These are phyloP conservation scores for Periophthalmodon schlosseri DNA, from an alignment of 2,113 vertebrate species.

Conservation along the genomic window DNA sequence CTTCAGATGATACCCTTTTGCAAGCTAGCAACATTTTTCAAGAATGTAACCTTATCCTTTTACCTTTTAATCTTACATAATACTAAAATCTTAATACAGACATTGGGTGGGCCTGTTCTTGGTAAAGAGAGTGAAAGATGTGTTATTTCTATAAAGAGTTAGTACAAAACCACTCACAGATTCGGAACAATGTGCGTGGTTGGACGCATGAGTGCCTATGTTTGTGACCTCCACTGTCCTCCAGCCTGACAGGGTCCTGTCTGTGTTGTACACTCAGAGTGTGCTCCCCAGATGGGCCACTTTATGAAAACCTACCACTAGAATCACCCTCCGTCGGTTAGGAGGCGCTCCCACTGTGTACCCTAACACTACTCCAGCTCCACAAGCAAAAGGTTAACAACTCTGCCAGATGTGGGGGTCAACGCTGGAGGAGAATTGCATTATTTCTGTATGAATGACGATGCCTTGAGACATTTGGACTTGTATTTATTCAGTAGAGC, in stretches of 20 bases:
- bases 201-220: slow-evolving; percentile 18
- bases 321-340: slow-evolving; percentile 46
- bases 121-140: neutral
- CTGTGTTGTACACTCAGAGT: slow-evolving; percentile 70
- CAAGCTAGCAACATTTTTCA: no score
- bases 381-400: slow-evolving; percentile 67
- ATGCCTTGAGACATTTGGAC: slow-evolving; percentile 67
- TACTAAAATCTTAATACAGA: no score
- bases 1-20: no score
- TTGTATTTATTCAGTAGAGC: slow-evolving; percentile 68
- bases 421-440: slow-evolving; percentile 57
- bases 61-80: no score
- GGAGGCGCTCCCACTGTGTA: slow-evolving; percentile 41
- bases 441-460: slow-evolving; percentile 70
- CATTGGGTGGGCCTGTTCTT: neutral
- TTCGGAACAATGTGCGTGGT: slow-evolving; percentile 37
- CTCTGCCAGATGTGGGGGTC: slow-evolving; percentile 64
- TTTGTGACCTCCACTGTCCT: slow-evolving; percentile 67
- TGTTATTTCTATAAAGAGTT: neutral
- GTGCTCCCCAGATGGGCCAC: slow-evolving; percentile 60
- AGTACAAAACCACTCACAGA: slow-evolving; percentile 18
- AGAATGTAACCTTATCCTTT: no score
- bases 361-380: slow-evolving; percentile 49
- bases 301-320: slow-evolving; percentile 62
- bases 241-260: slow-evolving; percentile 67